A percentile compares a stretch with the other conserved stretches of the same genome.
These are phyloP conservation scores for Maccullochella peelii DNA, from an alignment of 2,113 vertebrate genomes.

Conservation along the genomic window DNA sequence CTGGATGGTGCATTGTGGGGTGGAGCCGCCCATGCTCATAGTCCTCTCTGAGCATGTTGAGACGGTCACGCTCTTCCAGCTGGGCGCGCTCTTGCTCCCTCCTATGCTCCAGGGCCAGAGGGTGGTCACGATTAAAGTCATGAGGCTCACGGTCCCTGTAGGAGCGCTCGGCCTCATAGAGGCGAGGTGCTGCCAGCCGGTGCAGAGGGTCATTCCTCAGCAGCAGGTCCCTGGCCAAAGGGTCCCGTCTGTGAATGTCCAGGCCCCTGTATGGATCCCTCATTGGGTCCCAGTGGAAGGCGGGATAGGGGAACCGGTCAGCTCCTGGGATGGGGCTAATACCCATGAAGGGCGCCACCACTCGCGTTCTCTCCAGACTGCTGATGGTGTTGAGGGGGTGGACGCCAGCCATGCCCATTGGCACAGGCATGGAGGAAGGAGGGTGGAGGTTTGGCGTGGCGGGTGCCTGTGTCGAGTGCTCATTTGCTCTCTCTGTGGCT, in stretches of 20 bases:
- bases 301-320: slow-evolving; percentile 95
- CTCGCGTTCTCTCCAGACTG: slow-evolving; percentile 94
- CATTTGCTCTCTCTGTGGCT: slow-evolving; percentile 82
- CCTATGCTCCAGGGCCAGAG: slow-evolving; percentile 90
- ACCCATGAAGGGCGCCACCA: slow-evolving; percentile 97
- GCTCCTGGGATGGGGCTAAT: slow-evolving; percentile 95
- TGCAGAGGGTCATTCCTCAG: slow-evolving; percentile 93
- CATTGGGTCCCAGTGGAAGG: slow-evolving; percentile 98
- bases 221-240: slow-evolving; percentile 88
- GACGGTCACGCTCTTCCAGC: slow-evolving; percentile 91
- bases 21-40: slow-evolving; percentile 94
- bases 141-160: slow-evolving; percentile 96
- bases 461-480: slow-evolving; percentile 83
- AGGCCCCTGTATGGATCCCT: slow-evolving; percentile 95
- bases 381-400: slow-evolving; percentile 94
- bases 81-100: slow-evolving; percentile 92
- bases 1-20: slow-evolving; percentile 88
- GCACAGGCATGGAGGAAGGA: slow-evolving; percentile 90
- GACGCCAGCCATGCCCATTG: slow-evolving; percentile 91
- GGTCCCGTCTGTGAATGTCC: slow-evolving; percentile 90
- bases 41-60: slow-evolving; percentile 95
- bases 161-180: slow-evolving; percentile 93
- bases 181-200: slow-evolving; percentile 87
- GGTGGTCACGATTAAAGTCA: slow-evolving; percentile 92
- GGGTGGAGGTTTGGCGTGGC: slow-evolving; percentile 87